A percentile compares a stretch with the other conserved stretches of the same genome.
phyloP scores from a whole-genome alignment of 2,113 vertebrate genomes.

The Xiphorhynchus elegans region DNA sequence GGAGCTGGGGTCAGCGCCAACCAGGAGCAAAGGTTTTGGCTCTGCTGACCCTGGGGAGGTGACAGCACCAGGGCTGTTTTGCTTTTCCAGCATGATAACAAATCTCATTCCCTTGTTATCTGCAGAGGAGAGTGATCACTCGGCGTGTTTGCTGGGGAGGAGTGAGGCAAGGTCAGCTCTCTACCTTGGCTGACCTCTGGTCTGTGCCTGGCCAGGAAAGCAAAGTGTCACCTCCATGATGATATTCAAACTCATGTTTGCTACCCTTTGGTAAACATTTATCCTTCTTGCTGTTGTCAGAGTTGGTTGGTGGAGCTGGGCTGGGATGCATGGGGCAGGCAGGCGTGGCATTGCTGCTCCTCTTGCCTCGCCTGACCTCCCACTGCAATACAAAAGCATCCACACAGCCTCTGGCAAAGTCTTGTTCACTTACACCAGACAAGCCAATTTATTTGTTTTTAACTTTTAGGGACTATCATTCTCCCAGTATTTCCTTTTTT shows the following conservation, averaged over 20 bases:
- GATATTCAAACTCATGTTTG: not conserved
- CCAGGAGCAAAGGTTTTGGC: not conserved
- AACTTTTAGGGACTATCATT: not conserved
- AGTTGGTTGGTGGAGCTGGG: not conserved
- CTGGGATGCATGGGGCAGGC: not conserved
- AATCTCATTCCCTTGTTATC: not conserved
- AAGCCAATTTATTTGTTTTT: not conserved
- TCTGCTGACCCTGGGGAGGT: not conserved
- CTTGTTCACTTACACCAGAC: not conserved
- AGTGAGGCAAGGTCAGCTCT: not conserved
- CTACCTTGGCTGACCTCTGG: not conserved
- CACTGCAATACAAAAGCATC: rapidly evolving
- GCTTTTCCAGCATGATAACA: not conserved
- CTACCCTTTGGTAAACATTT: not conserved
- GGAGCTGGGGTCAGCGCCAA: not conserved
- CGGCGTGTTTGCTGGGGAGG: not conserved
- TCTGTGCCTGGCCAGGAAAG: not conserved
- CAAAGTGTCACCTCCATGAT: not conserved
- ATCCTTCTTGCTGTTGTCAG: not conserved
- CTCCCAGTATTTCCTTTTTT: not conserved
- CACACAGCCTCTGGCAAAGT: not conserved
- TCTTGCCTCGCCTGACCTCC: rapidly evolving
- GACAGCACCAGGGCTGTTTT: not conserved
- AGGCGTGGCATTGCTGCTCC: not conserved
- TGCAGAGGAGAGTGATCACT: not conserved